Conservation (phyloP, 2,888 invertebrate species). For the Arrhopalites spinosus region DNA sequence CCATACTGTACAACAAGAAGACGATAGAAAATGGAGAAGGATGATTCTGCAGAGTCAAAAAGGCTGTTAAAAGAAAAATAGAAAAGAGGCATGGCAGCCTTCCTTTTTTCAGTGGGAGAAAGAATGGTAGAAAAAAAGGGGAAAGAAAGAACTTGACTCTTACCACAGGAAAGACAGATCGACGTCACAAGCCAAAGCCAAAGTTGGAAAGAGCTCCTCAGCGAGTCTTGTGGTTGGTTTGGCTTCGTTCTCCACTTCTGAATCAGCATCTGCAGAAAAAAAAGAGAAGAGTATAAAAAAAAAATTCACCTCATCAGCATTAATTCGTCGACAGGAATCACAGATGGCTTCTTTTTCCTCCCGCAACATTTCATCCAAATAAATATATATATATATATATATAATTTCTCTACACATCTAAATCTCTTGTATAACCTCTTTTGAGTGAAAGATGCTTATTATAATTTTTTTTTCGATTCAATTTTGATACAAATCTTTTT, state of each 20-base stretch:
- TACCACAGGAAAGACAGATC: constrained; percentile 39
- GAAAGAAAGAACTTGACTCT: constrained; percentile 2
- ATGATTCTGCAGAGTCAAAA: too few species aligned
- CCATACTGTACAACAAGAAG: too few species aligned
- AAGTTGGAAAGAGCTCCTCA: constrained; percentile 1
- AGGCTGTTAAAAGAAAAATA: too few species aligned
- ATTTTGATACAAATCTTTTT: too few species aligned
- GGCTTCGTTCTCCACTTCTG: constrained; percentile 30
- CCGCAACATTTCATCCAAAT: neutral
- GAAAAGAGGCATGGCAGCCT: neutral
- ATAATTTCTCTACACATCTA: neutral
- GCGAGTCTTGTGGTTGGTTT: constrained; percentile 30
- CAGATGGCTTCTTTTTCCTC: constrained; percentile 36
- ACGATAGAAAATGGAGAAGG: too few species aligned
- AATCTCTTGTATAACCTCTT: neutral
- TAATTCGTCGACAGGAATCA: constrained; percentile 32
- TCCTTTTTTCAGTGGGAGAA: neutral
- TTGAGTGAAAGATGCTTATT: too few species aligned
- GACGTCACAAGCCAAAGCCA: constrained; percentile 32
- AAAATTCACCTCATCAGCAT: constrained; percentile 39
- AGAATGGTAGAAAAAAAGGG: neutral
- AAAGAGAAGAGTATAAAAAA: constrained; percentile 20
- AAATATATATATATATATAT: neutral
- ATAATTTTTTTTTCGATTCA: too few species aligned
- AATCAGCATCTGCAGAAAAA: constrained; percentile 30